Percentiles rank a stretch among this genome's conserved stretches.
Evolutionary conservation across 2,797 vertebrate genomes (phyloP).

Genomic region (Megalops cyprinoides): DNA sequence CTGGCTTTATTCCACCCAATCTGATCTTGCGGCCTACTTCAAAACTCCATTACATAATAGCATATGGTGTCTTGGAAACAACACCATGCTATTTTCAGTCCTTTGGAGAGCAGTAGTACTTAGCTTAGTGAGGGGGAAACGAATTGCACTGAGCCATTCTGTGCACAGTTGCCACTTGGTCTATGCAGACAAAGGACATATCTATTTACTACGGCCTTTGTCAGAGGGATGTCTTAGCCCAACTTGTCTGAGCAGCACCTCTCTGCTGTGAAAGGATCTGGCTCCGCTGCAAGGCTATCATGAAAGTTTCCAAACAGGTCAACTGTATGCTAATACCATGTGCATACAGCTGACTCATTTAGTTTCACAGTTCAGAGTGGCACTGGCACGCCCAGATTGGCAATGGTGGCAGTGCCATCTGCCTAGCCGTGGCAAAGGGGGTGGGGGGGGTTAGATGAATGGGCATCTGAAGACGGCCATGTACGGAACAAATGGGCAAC

Average conservation of each 20-base stretch:
- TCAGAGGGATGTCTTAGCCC: slow-evolving; percentile 21
- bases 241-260: slow-evolving; percentile 51
- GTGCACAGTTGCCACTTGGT: slow-evolving; percentile 47
- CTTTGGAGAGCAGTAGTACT: slow-evolving; percentile 49
- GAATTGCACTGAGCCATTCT: slow-evolving; percentile 49
- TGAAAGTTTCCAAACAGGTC: slow-evolving; percentile 68
- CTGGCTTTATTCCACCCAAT: slow-evolving; percentile 20
- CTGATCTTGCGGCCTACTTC: slow-evolving; percentile 33
- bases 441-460: slow-evolving; percentile 48
- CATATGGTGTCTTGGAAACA: slow-evolving; percentile 48
- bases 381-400: slow-evolving; percentile 51
- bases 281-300: slow-evolving; percentile 31
- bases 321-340: slow-evolving; percentile 67
- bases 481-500: slow-evolving; percentile 45
- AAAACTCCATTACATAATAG: slow-evolving; percentile 35
- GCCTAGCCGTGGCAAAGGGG: slow-evolving; percentile 38
- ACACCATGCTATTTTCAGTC: slow-evolving; percentile 36
- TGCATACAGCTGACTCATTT: slow-evolving; percentile 68
- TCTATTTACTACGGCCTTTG: slow-evolving; percentile 48
- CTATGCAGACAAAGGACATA: slow-evolving; percentile 51
- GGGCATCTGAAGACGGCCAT: slow-evolving; percentile 50
- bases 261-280: slow-evolving; percentile 41
- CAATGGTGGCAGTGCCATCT: slow-evolving; percentile 56
- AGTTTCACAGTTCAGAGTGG: slow-evolving; percentile 33
- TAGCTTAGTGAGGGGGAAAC: slow-evolving; percentile 44